Evolutionary conservation across 2,797 vertebrate genomes (phyloP).

Genomic region (Rachycentron canadum): DNA sequence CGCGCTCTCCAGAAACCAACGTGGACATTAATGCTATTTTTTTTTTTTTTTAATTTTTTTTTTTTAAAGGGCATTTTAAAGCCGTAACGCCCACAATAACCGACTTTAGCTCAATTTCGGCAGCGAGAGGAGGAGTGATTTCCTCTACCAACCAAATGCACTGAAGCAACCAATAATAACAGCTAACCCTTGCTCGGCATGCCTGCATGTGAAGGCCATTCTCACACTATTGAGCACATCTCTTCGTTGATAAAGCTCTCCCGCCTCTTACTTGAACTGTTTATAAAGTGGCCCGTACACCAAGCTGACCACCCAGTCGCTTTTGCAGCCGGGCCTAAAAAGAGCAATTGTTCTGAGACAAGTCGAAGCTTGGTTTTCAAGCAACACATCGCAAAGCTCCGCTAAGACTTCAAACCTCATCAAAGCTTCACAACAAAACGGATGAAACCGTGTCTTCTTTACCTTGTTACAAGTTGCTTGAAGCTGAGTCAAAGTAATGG

Average conservation of each 20-base stretch:
- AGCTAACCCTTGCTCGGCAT: slow-evolving; percentile 23
- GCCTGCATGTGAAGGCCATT: slow-evolving; percentile 14
- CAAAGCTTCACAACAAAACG: neutral
- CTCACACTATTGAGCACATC: slow-evolving; percentile 17
- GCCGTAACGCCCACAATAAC: neutral
- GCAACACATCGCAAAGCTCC: slow-evolving; percentile 40
- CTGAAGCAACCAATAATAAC: slow-evolving; percentile 57
- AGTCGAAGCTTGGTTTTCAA: slow-evolving; percentile 73
- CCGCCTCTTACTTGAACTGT: slow-evolving; percentile 27
- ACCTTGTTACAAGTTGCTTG: slow-evolving; percentile 71
- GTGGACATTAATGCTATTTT: neutral
- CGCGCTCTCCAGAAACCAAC: neutral
- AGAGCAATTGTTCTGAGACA: slow-evolving; percentile 65
- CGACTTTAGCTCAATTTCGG: slow-evolving; percentile 22
- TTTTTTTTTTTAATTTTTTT: too few relatives aligned
- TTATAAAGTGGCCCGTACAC: neutral
- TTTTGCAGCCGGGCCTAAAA: slow-evolving; percentile 35
- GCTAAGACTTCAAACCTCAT: slow-evolving; percentile 28
- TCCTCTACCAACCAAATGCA: slow-evolving; percentile 12
- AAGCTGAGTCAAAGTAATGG: slow-evolving; percentile 51
- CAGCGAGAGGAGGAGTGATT: neutral
- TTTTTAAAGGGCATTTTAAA: fast-evolving
- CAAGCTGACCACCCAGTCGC: slow-evolving; percentile 10
- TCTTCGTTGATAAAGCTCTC: neutral
- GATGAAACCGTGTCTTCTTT: slow-evolving; percentile 17